Percentiles rank a stretch among this genome's conserved stretches.
Evolutionary conservation across 1,140 invertebrate species (phyloP).

Genomic region (Manduca sexta): DNA sequence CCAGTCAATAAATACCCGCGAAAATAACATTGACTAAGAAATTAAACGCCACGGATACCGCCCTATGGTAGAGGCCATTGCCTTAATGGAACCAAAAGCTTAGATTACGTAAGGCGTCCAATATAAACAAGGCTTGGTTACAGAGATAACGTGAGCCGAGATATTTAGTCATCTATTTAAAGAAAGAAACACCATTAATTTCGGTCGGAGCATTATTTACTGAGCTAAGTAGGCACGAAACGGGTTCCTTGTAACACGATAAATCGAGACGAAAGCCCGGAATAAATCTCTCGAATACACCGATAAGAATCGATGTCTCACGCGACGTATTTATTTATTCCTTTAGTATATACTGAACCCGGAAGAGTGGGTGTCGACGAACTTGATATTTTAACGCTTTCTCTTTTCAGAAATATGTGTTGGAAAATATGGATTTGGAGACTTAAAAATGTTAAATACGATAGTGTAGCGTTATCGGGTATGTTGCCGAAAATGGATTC

Average conservation of each 20-base stretch:
- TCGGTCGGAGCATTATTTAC: conserved; percentile 63
- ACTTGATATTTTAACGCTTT: conserved; percentile 42
- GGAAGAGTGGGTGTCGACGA: conserved; percentile 37
- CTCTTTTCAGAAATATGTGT: conserved; percentile 33
- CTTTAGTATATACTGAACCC: conserved; percentile 42
- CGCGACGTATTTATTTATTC: conserved; percentile 63
- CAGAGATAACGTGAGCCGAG: conserved; percentile 57
- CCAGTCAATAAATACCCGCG: no score
- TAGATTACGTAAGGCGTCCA: conserved; percentile 50
- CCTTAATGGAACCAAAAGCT: conserved; percentile 53
- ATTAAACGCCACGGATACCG: no score
- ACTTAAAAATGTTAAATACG: no score
- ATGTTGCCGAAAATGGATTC: no score
- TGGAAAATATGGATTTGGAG: no score
- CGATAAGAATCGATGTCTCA: conserved; percentile 71
- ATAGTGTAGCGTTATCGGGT: no score
- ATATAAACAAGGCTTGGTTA: conserved; percentile 53
- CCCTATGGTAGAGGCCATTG: conserved; percentile 24
- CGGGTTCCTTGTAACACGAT: conserved; percentile 61
- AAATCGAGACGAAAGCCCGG: conserved; percentile 55
- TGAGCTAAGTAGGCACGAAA: conserved; percentile 67
- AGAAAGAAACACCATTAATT: conserved; percentile 66
- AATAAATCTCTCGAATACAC: conserved; percentile 62
- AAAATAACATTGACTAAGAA: no score
- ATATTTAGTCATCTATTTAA: conserved; percentile 72